Conservation (phyloP, 1,140 invertebrate species). For the Microplitis demolitor region DNA sequence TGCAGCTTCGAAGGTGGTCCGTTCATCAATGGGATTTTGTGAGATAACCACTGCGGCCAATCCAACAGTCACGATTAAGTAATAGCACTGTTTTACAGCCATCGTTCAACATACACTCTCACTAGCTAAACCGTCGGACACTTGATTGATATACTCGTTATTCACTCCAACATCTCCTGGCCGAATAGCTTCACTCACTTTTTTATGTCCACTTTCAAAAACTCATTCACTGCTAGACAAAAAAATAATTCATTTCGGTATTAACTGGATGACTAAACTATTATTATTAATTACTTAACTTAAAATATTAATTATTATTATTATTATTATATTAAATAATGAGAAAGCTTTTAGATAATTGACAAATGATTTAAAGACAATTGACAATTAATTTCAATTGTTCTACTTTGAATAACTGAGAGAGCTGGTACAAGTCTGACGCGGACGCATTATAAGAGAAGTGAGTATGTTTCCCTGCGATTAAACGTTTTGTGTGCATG, state of each 20-base stretch:
- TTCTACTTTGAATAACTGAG: neutral
- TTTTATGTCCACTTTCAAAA: neutral
- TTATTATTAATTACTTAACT: no score
- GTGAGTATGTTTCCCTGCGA: neutral
- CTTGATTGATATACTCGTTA: slow-evolving; percentile 11
- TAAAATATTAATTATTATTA: no score
- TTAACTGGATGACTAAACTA: no score
- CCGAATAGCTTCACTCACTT: neutral
- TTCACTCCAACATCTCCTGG: slow-evolving; percentile 2
- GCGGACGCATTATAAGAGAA: no score
- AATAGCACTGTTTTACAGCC: slow-evolving; percentile 38
- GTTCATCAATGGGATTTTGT: slow-evolving; percentile 54
- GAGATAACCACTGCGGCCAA: slow-evolving; percentile 40
- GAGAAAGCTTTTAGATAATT: no score
- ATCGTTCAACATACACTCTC: slow-evolving; percentile 34
- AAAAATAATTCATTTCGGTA: neutral
- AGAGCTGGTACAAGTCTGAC: neutral
- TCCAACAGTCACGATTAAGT: slow-evolving; percentile 48
- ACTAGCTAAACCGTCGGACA: slow-evolving; percentile 6
- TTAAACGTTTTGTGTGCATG: neutral
- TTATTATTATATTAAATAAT: no score
- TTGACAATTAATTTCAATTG: neutral
- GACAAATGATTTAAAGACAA: neutral
- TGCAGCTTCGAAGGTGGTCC: slow-evolving; percentile 63
- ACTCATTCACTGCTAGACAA: neutral